These are phyloP conservation scores for Sebastolobus alascanus DNA, from an alignment of 2,797 vertebrate genomes.

Conservation along the genomic window DNA sequence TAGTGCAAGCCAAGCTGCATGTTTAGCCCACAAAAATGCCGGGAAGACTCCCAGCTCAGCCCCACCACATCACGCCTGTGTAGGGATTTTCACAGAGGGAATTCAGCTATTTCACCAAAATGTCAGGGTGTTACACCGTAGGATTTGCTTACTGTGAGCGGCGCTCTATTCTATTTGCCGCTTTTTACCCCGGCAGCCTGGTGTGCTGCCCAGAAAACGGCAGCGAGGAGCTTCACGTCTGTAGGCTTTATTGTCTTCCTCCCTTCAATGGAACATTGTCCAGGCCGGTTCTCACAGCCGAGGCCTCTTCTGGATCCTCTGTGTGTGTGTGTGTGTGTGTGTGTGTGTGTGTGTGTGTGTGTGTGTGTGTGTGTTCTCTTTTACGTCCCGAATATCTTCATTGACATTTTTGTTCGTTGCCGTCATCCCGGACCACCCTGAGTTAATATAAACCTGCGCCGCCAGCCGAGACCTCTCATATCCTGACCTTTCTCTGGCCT, in stretches of 20 bases:
- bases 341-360: conserved; percentile 10
- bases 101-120: conserved; percentile 71
- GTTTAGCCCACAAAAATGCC: conserved; percentile 83
- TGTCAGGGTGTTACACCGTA: conserved; percentile 64
- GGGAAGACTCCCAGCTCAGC: conserved; percentile 76
- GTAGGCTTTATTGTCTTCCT: conserved; percentile 74
- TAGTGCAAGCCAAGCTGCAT: conserved; percentile 79
- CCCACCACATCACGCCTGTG: conserved; percentile 62
- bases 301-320: conserved; percentile 47
- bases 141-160: conserved; percentile 34
- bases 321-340: conserved; percentile 33
- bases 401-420: conserved; percentile 81
- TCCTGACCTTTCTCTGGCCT: conserved; percentile 61
- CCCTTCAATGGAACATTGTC: conserved; percentile 82
- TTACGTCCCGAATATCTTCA: conserved; percentile 67
- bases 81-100: conserved; percentile 64
- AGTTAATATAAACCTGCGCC: conserved; percentile 79
- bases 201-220: conserved; percentile 53
- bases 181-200: conserved; percentile 36
- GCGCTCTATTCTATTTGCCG: conserved; percentile 27
- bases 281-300: conserved; percentile 68
- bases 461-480: conserved; percentile 61
- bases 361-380: conserved; percentile 31
- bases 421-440: conserved; percentile 85
- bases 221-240: conserved; percentile 52